These are phyloP conservation scores for Aselliscus stoliczkanus DNA, from an alignment of 2,797 vertebrate genomes.

Conservation along the genomic window DNA sequence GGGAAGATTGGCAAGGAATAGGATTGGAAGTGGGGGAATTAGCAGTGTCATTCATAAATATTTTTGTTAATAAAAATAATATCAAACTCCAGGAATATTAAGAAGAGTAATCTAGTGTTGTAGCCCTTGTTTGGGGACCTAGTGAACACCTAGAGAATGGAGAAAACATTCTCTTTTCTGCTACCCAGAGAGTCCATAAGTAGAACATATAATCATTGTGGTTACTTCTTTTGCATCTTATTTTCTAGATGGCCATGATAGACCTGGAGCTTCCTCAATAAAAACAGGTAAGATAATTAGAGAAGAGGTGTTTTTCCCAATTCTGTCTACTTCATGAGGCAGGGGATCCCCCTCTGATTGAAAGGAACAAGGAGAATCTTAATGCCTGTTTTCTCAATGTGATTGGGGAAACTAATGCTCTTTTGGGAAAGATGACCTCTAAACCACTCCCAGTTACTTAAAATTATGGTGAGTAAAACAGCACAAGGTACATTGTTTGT, in stretches of 20 bases:
- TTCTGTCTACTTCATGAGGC: neutral
- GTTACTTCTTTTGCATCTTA: neutral
- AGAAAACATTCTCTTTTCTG: neutral
- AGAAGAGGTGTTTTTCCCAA: neutral
- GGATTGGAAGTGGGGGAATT: neutral
- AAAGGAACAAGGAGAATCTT: neutral
- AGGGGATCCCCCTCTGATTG: neutral
- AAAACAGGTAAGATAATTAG: neutral
- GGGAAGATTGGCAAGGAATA: neutral
- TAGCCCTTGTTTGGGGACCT: neutral
- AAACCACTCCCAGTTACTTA: neutral
- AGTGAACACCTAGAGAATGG: neutral
- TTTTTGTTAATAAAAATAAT: neutral
- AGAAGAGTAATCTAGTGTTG: neutral
- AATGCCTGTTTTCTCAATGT: neutral
- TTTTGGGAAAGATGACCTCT: neutral
- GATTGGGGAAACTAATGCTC: neutral
- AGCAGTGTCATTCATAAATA: neutral
- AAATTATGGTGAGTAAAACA: neutral
- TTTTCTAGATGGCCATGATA: neutral
- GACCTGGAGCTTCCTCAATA: fast-evolving
- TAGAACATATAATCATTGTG: neutral
- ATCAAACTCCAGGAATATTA: neutral
- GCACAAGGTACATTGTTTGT: fast-evolving
- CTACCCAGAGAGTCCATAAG: neutral